Evolutionary conservation across 2,888 invertebrate genomes (phyloP).

Genomic region (Leucania comma): DNA sequence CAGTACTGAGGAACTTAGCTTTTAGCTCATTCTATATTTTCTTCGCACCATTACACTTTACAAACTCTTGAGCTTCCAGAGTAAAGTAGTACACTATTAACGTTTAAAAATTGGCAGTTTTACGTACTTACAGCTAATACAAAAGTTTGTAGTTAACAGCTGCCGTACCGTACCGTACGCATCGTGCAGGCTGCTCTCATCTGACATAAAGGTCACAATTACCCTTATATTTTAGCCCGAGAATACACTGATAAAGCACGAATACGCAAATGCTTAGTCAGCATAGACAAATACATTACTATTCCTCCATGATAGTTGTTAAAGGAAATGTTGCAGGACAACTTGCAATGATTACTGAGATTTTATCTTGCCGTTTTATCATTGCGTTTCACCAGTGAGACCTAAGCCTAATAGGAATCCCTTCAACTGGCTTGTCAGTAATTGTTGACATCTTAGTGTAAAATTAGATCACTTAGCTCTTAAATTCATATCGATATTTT

Average conservation of each 20-base stretch:
- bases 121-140: constrained; percentile 55
- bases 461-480: constrained; percentile 19
- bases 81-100: constrained; percentile 24
- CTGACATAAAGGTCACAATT: not conserved
- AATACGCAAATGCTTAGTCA: not conserved
- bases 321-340: not conserved
- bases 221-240: not conserved
- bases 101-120: constrained; percentile 60
- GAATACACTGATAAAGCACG: not conserved
- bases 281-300: not conserved
- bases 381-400: not conserved
- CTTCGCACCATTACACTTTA: constrained; percentile 28
- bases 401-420: not conserved
- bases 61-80: constrained; percentile 35
- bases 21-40: constrained; percentile 8
- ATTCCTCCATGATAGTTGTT: not conserved
- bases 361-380: not conserved
- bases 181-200: not conserved
- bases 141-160: constrained; percentile 43
- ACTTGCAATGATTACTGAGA: not conserved
- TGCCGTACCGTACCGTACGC: constrained; percentile 33
- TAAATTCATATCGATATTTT: constrained; percentile 18
- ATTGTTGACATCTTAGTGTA: constrained; percentile 14
- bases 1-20: constrained; percentile 15
- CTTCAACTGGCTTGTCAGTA: constrained; percentile 1